phyloP scores from a whole-genome alignment of 1,140 invertebrate genomes.

The Mercenaria mercenaria region DNA sequence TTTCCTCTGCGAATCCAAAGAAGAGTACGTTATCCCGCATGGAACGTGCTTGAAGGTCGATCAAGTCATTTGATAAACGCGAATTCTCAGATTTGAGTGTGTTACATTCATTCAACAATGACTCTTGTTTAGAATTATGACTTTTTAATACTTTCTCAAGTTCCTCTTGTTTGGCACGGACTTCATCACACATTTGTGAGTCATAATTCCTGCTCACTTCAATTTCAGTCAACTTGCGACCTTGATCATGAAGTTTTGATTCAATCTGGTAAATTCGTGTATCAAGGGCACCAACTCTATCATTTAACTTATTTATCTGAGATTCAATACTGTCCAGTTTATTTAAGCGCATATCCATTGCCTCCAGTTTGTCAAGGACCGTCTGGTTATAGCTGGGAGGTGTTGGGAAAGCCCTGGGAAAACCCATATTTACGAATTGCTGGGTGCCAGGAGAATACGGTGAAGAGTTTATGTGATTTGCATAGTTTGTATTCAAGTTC shows the following conservation, averaged over 20 bases:
- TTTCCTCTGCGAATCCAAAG: neutral
- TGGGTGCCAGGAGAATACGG: no score
- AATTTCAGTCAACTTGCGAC: neutral
- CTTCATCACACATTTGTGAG: conserved; percentile 2
- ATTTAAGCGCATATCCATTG: neutral
- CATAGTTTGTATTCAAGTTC: no score
- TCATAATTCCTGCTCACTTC: conserved; percentile 28
- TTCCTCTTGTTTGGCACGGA: no score
- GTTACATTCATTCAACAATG: no score
- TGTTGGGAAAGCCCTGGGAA: neutral
- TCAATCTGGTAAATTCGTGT: neutral
- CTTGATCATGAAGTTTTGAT: no score
- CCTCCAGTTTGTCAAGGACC: neutral
- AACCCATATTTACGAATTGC: neutral
- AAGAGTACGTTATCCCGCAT: conserved; percentile 35
- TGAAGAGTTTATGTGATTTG: no score
- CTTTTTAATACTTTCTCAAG: no score
- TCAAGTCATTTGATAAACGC: neutral
- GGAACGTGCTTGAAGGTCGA: conserved; percentile 3
- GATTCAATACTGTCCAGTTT: conserved; percentile 34
- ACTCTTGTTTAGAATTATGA: no score
- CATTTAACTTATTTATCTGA: neutral
- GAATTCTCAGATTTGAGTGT: no score
- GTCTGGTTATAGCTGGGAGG: neutral
- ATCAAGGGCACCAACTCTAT: neutral